Evolutionary conservation across 2,888 invertebrate species (phyloP), one percentile per base, ranked within the genome.

Genomic region (Iphiclides podalirius): DNA sequence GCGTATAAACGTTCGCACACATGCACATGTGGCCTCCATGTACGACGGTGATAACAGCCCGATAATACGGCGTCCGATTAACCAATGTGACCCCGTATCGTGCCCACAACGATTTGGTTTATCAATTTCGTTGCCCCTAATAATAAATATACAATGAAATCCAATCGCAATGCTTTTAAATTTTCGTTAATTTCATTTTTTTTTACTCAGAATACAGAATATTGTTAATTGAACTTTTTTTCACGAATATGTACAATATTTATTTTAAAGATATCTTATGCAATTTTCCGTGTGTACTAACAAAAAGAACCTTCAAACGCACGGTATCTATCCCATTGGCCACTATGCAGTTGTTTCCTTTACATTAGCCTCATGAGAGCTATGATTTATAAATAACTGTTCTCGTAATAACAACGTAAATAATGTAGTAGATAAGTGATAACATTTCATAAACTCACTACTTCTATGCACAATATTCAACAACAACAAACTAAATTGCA

Each of bases 11-110:
- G 55, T 50, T 47, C 47, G 55, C 70, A 62, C 67, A 75, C 70
- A 70, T 59, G 63, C 68, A 66, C 65, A 64, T 66, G 64, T 67
- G 65, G 66, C 60, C 65, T 49, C 49, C 34, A 37, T 31, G 39
- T 57, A 63, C 66, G 65, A 12, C 20, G 20, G 37, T 79, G 86
- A 87, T 85, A 86, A 87, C 71, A 72, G 66, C 63, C 57, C 78
- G 86, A 85, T 87, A 86, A 80, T 78, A 72, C 72, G 63, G 53
- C 71, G 75, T 58, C 73, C 43, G 49, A 87, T 85, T 85, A 80
- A 72, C 74, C 81, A 83, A 82, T 77, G 75, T 83, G 83, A 80
- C 83, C 81, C 76, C 68, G 70, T 63, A 63, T 62, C 61, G 61
- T 44, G 15, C 40, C 47, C 12, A 23, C 37, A 42, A 38, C 23